Evolutionary conservation across 2,113 vertebrate genomes (phyloP), one percentile per base, ranked within the genome.

Genomic region (Peromyscus leucopus): DNA sequence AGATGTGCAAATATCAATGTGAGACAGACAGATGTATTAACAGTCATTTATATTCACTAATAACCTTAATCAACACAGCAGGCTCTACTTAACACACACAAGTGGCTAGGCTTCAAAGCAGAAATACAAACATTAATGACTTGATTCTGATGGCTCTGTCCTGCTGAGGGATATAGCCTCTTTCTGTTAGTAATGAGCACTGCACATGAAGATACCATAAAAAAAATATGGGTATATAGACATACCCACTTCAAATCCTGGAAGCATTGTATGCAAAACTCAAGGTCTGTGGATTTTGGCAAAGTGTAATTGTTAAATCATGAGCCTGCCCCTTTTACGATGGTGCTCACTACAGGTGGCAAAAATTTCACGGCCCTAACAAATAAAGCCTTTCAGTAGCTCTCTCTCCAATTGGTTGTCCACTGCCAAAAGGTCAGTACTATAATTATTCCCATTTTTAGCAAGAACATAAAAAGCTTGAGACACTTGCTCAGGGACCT

Each of bases 71-170:
- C 67, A 92, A 79, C 55, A 79, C 0, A 90, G 92, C 22, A 57
- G 51, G 33, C 78, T 91, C 91, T 75, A 83, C 78, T 83, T 89
- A 95, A 91, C 39, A 92, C 65, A 95, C 89, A 85, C 33, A 90
- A 89, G 96, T 61, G 78, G 61, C 74, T 92, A 76, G 51, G 57
- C 39, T 93, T 21, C 48, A 79, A 92, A 95, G 82, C 65, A 94
- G 59, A 94, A 93, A 57, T 26, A 36, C 11, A 78, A 90, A 93
- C 67, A 82, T 57, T 88, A 89, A 57, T n/a, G 67, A 86, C 63
- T 87, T 94, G 12, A 7, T 59, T 93, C 89, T 93, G 86, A 94
- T 91, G 92, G 74, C 48, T 28, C 55, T 61, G 92, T 48, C 75
- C 61, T 84, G 61, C 9, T 86, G 89, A 95, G 67, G 82, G 78